Evolutionary conservation across 2,113 vertebrate genomes (phyloP).

Genomic region (Tachysurus fulvidraco): DNA sequence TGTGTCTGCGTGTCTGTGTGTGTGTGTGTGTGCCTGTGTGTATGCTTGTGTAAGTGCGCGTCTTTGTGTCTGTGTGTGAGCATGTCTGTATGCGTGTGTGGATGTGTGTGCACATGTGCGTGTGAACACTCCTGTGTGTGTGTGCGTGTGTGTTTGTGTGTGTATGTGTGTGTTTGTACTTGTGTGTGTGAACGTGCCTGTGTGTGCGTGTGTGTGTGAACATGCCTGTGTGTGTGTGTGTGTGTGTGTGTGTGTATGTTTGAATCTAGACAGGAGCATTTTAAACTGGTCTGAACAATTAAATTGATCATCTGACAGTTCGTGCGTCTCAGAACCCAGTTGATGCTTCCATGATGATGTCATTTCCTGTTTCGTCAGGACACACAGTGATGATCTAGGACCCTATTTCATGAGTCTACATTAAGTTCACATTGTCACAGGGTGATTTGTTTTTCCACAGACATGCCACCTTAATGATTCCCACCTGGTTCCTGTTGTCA

Average conservation of each 20-base stretch:
- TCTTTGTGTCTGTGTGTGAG: too few species aligned
- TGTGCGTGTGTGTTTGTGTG: too few species aligned
- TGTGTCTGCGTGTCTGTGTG: too few species aligned
- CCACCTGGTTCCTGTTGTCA: slow-evolving; percentile 6
- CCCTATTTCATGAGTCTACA: not conserved
- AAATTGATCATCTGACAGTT: too few species aligned
- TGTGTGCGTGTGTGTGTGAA: not conserved
- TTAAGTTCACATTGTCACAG: not conserved
- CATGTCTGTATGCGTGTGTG: too few species aligned
- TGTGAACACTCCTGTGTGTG: too few species aligned
- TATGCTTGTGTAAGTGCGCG: too few species aligned
- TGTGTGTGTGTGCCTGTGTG: too few species aligned
- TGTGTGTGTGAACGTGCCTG: not conserved
- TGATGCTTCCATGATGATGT: not conserved
- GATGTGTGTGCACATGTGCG: too few species aligned
- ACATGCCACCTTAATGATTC: not conserved
- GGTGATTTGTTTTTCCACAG: not conserved
- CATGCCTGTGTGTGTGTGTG: not conserved
- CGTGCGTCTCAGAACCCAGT: not conserved
- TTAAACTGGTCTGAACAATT: not conserved
- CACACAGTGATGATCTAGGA: not conserved
- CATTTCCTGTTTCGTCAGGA: not conserved
- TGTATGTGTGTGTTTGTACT: not conserved
- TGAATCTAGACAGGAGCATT: not conserved
- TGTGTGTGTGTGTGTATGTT: not conserved